Base-by-base conservation (phyloP, 2,888 invertebrate genomes). In the Liopterus haemorrhoidalis region DNA sequence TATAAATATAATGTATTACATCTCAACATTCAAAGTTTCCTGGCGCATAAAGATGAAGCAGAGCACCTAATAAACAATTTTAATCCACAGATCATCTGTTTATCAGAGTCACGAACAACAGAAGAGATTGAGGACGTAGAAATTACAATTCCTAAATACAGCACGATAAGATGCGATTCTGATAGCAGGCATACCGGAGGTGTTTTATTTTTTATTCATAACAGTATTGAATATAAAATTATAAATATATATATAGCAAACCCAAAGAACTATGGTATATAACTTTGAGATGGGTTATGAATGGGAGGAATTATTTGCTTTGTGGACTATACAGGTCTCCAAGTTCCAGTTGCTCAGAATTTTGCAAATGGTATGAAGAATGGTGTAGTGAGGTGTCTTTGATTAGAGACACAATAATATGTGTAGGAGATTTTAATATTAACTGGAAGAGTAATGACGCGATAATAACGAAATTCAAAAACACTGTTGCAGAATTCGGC, bases 11-110 rank as follows among this genome's bases (percentile, higher is more conserved):
- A n/a, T n/a, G 19, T 33, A 9, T 8, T 33, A 5, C 33, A 33
- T 16, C 11, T 33, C 9, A 33, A 33, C 18, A 15, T 33, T n/a
- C 15, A 33, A 33, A 33, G 33, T 33, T 18, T 15, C 19, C 16
- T 33, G 9, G 4, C 33, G 11, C 33, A 33, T 33, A 33, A 18
- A 18, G 33, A 33, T 33, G 33, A 33, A 33, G 18, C 19, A 9
- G 18, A 6, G 11, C 18, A 33, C n/a, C 9, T 33, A 5, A 18
- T 33, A 15, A 18, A 2, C 2, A 18, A 5, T 5, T 18, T 11
- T 6, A 18, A 33, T n/a, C 16, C 18, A 4, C 18, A 11, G 16
- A 18, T 33, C 5, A 9, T 33, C 3, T 33, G 33, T 18, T 33
- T 33, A 6, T 15, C 16, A n/a, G 33, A 33, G 19, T 15, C 33